Percentiles rank a stretch among this genome's conserved stretches.
These are phyloP conservation scores for Tethea ocularis DNA, from an alignment of 2,888 invertebrate species.

Conservation along the genomic window DNA sequence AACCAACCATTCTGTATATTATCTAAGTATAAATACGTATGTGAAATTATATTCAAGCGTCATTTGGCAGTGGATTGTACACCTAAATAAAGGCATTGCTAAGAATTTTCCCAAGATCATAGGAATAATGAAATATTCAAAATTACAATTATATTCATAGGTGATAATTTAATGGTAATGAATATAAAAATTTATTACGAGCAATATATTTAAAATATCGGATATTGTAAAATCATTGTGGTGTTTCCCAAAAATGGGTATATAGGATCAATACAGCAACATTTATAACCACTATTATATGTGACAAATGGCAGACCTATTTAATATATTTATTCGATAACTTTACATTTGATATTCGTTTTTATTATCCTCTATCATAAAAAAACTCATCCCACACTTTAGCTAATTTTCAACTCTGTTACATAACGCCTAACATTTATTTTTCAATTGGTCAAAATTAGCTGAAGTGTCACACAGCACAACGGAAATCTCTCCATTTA, in stretches of 20 bases:
- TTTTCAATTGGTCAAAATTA: not conserved
- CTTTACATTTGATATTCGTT: not conserved
- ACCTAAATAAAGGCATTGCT: constrained; percentile 8
- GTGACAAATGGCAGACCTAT: not conserved
- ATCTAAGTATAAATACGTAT: not conserved
- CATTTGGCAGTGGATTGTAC: constrained; percentile 47
- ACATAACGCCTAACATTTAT: not conserved
- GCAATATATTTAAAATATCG: constrained; percentile 10
- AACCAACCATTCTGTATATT: too few species aligned
- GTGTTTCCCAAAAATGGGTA: not conserved
- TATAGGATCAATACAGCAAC: not conserved
- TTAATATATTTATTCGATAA: not conserved
- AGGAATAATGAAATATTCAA: not conserved
- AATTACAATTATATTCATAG: constrained; percentile 2
- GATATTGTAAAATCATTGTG: not conserved
- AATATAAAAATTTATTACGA: constrained; percentile 6
- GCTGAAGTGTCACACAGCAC: not conserved
- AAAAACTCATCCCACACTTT: not conserved
- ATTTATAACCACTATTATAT: not conserved
- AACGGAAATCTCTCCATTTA: not conserved
- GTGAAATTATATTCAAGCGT: constrained; percentile 30
- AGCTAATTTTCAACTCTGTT: not conserved
- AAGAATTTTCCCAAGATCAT: not conserved
- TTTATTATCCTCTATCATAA: not conserved
- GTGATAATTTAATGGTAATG: not conserved